Conservation (phyloP, 2,888 invertebrate genomes). For the Cataglyphis rosenhaueri region DNA sequence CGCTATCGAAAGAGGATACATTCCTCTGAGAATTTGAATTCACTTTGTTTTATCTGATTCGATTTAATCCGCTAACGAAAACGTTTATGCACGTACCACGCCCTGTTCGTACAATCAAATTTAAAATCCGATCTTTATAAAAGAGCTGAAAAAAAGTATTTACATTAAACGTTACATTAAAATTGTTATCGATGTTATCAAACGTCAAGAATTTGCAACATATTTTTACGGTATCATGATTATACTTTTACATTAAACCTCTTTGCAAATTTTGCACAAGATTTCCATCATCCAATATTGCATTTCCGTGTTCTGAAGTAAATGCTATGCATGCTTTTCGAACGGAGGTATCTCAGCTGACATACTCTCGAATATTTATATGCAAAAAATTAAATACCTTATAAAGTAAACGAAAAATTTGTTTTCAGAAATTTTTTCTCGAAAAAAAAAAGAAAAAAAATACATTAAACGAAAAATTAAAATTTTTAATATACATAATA, state of each 20-base stretch:
- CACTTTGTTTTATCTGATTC: constrained; percentile 1
- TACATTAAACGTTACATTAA: background rate
- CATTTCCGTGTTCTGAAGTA: background rate
- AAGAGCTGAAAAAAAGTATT: background rate
- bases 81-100: background rate
- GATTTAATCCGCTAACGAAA: background rate
- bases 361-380: background rate
- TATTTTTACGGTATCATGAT: background rate
- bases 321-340: background rate
- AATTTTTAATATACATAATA: background rate
- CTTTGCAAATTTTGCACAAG: background rate
- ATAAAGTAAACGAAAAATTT: background rate
- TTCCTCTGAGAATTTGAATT: background rate
- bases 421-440: background rate
- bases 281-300: constrained; percentile 6
- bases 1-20: constrained; percentile 11
- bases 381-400: background rate
- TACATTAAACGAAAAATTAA: background rate
- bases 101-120: background rate
- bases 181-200: background rate
- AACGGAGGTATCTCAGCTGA: background rate
- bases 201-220: background rate
- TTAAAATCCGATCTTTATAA: background rate
- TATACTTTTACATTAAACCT: constrained; percentile 11
- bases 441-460: background rate